Percentiles rank a stretch among this genome's conserved stretches.
phyloP scores from a whole-genome alignment of 64 coral and sea anemone genomes.

The Porites australiensis region DNA sequence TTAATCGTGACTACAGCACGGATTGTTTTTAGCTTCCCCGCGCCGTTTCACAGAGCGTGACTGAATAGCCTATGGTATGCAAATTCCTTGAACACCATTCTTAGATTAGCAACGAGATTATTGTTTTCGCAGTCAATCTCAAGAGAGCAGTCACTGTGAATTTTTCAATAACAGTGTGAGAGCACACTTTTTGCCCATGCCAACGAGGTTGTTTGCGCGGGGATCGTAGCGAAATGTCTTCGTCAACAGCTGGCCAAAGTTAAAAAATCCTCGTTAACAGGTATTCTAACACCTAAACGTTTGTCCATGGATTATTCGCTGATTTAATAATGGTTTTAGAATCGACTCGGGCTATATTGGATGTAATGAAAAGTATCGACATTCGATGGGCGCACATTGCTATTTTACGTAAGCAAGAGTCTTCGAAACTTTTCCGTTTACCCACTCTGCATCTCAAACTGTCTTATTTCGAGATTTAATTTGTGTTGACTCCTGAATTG shows the following conservation, averaged over 20 bases:
- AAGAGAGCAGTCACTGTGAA: background rate
- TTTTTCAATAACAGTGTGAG: conserved; percentile 2
- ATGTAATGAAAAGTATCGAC: background rate
- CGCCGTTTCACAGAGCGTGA: conserved; percentile 21
- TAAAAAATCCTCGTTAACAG: background rate
- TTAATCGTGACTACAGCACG: background rate
- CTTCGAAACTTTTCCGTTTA: background rate
- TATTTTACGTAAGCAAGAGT: background rate
- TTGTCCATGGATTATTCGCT: background rate
- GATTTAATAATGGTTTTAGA: background rate
- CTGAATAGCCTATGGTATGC: conserved; percentile 19
- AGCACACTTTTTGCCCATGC: background rate
- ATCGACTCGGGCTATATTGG: background rate
- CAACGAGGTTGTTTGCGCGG: background rate
- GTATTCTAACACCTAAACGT: background rate
- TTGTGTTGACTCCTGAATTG: background rate
- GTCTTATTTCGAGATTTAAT: background rate
- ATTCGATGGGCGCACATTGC: background rate
- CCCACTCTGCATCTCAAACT: too few species aligned
- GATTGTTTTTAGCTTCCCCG: background rate
- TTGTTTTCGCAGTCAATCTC: conserved; percentile 17
- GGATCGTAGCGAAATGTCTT: background rate
- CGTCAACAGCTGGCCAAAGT: background rate
- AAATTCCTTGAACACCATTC: conserved; percentile 20
- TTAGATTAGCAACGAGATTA: background rate